Conservation (phyloP, 2,888 invertebrate genomes). For the Hemicrepidius hirtus region DNA sequence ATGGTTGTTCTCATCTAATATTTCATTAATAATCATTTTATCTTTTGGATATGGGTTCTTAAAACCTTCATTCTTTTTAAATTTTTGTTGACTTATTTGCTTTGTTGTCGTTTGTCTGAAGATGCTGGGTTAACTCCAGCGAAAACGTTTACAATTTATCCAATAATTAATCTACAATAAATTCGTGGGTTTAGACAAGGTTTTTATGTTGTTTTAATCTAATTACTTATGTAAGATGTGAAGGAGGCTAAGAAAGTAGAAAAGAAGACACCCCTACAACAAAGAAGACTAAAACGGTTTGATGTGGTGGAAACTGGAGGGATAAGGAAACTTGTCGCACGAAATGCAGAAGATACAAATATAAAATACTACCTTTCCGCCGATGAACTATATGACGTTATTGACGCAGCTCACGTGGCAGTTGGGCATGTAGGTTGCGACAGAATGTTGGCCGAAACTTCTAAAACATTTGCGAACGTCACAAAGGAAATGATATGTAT, state of each 20-base stretch:
- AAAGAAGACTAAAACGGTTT: constrained; percentile 5
- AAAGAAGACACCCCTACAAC: constrained; percentile 13
- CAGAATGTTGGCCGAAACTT: constrained; percentile 52
- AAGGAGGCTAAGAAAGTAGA: constrained; percentile 7
- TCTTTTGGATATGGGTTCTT: no score
- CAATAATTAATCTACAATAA: no score
- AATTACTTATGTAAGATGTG: constrained; percentile 1
- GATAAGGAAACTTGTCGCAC: not conserved
- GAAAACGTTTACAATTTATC: no score
- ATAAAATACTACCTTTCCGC: constrained; percentile 48
- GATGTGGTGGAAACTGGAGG: not conserved
- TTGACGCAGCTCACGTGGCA: constrained; percentile 58
- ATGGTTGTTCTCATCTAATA: no score
- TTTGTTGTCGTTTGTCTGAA: no score
- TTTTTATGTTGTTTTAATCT: no score
- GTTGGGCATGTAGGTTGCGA: constrained; percentile 63
- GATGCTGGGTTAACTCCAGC: no score
- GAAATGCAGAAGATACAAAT: not conserved
- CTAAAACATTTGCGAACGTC: constrained; percentile 14
- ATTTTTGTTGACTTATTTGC: no score
- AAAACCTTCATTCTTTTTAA: no score
- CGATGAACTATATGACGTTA: constrained; percentile 59
- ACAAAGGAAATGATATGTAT: constrained; percentile 9
- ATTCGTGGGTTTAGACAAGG: no score
- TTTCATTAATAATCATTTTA: no score